Conservation (phyloP, 2,888 invertebrate genomes). For the Hermaeophaga mercurialis region DNA sequence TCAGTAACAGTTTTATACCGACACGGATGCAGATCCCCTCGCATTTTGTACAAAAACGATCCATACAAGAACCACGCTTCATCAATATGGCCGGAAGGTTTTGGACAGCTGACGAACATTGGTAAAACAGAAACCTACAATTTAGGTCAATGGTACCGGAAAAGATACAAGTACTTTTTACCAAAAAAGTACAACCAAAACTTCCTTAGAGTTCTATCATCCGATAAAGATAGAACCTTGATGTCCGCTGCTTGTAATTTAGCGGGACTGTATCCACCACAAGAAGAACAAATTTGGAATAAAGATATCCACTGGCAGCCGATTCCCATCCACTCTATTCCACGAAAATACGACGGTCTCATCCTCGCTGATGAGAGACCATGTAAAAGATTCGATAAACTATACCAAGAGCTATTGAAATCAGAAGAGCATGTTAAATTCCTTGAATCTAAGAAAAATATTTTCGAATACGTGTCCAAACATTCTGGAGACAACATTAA, state of each 20-base stretch:
- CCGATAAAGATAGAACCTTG: conserved; percentile 83
- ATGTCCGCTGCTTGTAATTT: conserved; percentile 82
- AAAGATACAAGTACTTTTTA: conserved; percentile 68
- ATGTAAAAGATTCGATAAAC: conserved; percentile 32
- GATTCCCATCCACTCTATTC: conserved; percentile 71
- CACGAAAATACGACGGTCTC: conserved; percentile 62
- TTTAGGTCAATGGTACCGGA: conserved; percentile 73
- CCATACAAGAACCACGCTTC: conserved; percentile 12
- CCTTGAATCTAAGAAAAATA: conserved; percentile 58
- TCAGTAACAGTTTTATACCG: conserved; percentile 30
- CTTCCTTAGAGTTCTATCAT: conserved; percentile 67
- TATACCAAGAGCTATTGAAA: conserved; percentile 20
- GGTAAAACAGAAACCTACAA: conserved; percentile 13
- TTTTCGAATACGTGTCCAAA: conserved; percentile 67
- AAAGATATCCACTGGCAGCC: conserved; percentile 69
- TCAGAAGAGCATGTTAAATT: conserved; percentile 8
- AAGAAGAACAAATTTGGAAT: conserved; percentile 64
- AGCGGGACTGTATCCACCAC: conserved; percentile 73
- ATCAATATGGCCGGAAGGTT: conserved; percentile 32
- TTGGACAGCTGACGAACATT: conserved; percentile 24
- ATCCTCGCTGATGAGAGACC: conserved; percentile 23
- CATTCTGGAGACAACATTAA: conserved; percentile 64
- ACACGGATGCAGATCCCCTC: conserved; percentile 27
- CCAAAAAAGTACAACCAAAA: conserved; percentile 60
- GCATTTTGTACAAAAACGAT: conserved; percentile 23